These are phyloP conservation scores for Xiphophorus couchianus DNA, from an alignment of 2,113 vertebrate species.

Conservation along the genomic window DNA sequence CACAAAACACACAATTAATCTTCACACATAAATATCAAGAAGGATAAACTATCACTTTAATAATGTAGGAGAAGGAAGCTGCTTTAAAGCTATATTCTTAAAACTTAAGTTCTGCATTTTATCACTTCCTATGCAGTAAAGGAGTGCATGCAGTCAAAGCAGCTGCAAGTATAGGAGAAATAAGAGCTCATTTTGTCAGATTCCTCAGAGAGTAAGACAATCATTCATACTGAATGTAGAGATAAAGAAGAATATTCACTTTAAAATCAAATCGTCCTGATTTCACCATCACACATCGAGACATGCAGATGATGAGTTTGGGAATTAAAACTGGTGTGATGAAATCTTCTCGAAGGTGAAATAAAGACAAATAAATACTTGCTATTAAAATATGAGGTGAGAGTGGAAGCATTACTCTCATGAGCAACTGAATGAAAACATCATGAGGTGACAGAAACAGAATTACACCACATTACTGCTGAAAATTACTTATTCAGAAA, in stretches of 20 bases:
- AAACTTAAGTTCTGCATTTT: not conserved
- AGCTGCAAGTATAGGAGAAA: too few species aligned
- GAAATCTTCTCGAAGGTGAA: not conserved
- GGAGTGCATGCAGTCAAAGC: too few species aligned
- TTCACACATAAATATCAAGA: too few species aligned
- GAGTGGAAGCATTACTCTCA: not conserved
- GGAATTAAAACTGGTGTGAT: not conserved
- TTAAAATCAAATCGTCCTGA: not conserved
- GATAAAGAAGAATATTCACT: not conserved
- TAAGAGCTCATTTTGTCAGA: too few species aligned
- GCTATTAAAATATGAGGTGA: not conserved
- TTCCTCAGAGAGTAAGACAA: too few species aligned
- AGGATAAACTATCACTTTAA: too few species aligned
- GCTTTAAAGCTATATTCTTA: too few species aligned
- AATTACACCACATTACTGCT: not conserved
- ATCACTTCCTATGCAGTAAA: not conserved
- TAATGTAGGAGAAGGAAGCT: too few species aligned
- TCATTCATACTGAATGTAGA: too few species aligned
- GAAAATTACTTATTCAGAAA: not conserved
- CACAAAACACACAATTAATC: too few species aligned
- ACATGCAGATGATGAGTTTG: not conserved
- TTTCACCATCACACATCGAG: not conserved
- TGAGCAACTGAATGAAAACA: not conserved
- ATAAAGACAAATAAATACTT: not conserved
- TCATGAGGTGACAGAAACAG: not conserved